Evolutionary conservation across 2,113 vertebrate species (phyloP).

Genomic region (Perognathus longimembris): DNA sequence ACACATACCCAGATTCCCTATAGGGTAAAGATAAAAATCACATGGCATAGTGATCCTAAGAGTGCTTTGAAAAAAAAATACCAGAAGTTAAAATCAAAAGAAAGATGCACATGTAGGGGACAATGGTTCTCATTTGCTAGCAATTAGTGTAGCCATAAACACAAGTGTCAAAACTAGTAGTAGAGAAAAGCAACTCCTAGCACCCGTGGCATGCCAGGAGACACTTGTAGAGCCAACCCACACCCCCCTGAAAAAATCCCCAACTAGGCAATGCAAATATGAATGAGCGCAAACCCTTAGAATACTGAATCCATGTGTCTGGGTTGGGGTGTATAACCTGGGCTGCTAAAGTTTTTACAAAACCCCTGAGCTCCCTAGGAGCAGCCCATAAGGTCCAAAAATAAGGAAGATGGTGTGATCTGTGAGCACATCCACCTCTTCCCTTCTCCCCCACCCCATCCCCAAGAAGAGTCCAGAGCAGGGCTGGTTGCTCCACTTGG

Average conservation of each 20-base stretch:
- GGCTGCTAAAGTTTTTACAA: background rate
- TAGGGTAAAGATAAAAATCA: too few species aligned
- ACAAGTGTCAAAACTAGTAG: background rate
- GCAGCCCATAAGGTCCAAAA: background rate
- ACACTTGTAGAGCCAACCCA: too few species aligned
- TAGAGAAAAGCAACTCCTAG: fast-evolving
- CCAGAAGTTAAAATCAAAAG: background rate
- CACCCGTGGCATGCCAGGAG: background rate
- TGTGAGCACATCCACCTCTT: background rate
- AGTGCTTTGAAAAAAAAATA: background rate
- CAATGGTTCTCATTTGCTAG: background rate
- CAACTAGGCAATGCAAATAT: too few species aligned
- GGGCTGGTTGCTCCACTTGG: background rate
- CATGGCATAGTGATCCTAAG: background rate
- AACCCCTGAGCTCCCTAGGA: background rate
- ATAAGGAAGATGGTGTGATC: background rate
- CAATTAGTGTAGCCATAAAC: background rate
- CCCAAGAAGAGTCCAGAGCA: background rate
- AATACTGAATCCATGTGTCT: fast-evolving
- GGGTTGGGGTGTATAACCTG: too few species aligned
- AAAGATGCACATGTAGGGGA: background rate
- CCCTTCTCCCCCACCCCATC: background rate
- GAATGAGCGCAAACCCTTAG: background rate
- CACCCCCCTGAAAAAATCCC: too few species aligned
- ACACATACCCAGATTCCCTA: background rate